Evolutionary conservation across 2,113 vertebrate genomes (phyloP).

Genomic region (Bombycilla garrulus): DNA sequence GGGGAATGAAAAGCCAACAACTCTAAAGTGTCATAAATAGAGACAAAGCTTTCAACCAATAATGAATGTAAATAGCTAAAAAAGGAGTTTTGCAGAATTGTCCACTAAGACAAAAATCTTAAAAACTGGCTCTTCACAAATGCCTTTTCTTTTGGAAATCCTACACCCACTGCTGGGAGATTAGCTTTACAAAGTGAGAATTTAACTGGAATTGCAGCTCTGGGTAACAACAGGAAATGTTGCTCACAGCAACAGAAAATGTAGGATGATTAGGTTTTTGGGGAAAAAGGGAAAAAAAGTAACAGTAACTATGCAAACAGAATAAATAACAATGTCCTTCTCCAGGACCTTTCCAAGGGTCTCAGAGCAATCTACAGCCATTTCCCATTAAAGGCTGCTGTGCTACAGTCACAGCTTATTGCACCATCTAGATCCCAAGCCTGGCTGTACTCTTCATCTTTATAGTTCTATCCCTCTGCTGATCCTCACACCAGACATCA

Average conservation of each 20-base stretch:
- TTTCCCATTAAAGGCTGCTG: not conserved
- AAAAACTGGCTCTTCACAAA: not conserved
- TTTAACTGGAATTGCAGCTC: constrained; percentile 32
- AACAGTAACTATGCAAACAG: not conserved
- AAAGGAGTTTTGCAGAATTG: not conserved
- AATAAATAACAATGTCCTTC: not conserved
- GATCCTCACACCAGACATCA: not conserved
- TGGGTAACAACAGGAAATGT: constrained; percentile 1
- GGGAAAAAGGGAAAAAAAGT: not conserved
- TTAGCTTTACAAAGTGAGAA: constrained; percentile 18
- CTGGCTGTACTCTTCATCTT: not conserved
- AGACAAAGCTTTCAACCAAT: not conserved
- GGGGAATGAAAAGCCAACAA: not conserved
- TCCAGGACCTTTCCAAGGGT: not conserved
- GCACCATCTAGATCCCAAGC: not conserved
- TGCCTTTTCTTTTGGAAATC: constrained; percentile 3
- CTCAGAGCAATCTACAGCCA: not conserved
- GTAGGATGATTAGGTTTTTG: constrained; percentile 18
- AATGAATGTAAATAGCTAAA: not conserved
- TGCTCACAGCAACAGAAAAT: constrained; percentile 40
- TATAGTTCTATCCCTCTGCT: not conserved
- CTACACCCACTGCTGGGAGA: not conserved
- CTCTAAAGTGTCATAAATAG: not conserved
- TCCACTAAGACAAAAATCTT: not conserved
- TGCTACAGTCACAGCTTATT: accelerated